A percentile compares a stretch with the other conserved stretches of the same genome.
These are phyloP conservation scores for Coilia nasus DNA, from an alignment of 2,797 vertebrate species.

Conservation along the genomic window DNA sequence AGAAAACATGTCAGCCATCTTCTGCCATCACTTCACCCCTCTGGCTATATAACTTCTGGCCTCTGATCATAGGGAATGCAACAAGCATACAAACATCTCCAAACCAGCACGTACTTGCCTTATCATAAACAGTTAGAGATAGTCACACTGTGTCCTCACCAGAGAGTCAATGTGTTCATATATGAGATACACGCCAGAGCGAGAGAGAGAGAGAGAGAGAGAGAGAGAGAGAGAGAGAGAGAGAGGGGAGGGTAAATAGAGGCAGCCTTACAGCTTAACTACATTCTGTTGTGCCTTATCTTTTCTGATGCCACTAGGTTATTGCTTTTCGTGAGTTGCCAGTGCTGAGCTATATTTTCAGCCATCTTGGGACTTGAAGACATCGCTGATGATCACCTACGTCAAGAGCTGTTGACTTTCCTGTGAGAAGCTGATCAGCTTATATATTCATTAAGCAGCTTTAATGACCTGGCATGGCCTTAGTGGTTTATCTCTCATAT, in stretches of 20 bases:
- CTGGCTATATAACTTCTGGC: not conserved
- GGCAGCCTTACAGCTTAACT: not conserved
- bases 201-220: not conserved
- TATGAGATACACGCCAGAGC: not conserved
- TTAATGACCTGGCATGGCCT: constrained; percentile 22
- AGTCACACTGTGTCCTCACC: not conserved
- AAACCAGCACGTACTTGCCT: not conserved
- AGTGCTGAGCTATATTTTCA: constrained; percentile 1
- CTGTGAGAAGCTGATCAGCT: constrained; percentile 8
- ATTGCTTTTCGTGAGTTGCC: constrained; percentile 31
- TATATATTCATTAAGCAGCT: constrained; percentile 9
- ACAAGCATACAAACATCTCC: not conserved
- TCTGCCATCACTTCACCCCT: not conserved
- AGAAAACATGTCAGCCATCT: constrained; percentile 26
- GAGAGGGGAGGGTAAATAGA: not conserved
- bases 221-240: not conserved
- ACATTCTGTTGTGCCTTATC: not conserved
- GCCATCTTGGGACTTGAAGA: constrained; percentile 1
- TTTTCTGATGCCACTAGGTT: not conserved
- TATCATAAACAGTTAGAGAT: not conserved
- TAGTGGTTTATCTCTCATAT: constrained; percentile 31
- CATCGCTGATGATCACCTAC: constrained; percentile 32
- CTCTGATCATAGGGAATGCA: not conserved
- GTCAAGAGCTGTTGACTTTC: constrained; percentile 28
- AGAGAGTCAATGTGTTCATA: not conserved